phyloP scores from a whole-genome alignment of 2,888 invertebrate species.

The Balanococcus diminutus region DNA sequence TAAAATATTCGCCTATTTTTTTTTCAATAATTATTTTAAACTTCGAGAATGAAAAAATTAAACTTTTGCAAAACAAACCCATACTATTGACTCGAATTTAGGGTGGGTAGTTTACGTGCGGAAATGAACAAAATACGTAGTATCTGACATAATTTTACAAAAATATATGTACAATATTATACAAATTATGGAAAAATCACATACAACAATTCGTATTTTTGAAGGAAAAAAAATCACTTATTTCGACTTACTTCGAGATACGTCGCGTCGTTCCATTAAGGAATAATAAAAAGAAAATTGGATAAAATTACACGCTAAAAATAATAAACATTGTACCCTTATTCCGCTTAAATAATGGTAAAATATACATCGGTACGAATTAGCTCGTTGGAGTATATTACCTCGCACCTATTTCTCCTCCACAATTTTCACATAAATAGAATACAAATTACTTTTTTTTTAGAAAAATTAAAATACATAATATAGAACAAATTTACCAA shows the following conservation, averaged over 20 bases:
- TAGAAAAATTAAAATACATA: neutral
- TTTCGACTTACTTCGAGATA: neutral
- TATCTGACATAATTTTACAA: neutral
- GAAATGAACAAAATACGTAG: neutral
- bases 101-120: no score
- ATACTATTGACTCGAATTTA: neutral
- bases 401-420: neutral
- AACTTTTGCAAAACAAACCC: neutral
- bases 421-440: neutral
- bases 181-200: conserved; percentile 29
- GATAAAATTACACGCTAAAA: conserved; percentile 13
- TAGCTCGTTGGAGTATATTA: neutral
- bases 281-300: neutral
- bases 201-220: conserved; percentile 12
- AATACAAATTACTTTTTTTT: neutral
- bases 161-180: neutral
- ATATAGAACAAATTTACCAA: neutral
- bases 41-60: neutral
- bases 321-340: conserved; percentile 36
- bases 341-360: conserved; percentile 29
- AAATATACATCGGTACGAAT: conserved; percentile 12
- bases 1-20: no score
- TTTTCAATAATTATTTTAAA: neutral
- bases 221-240: neutral
- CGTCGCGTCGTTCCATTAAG: neutral